Conservation (phyloP, 1,140 invertebrate species). For the Zaprionus kolodkinae region DNA sequence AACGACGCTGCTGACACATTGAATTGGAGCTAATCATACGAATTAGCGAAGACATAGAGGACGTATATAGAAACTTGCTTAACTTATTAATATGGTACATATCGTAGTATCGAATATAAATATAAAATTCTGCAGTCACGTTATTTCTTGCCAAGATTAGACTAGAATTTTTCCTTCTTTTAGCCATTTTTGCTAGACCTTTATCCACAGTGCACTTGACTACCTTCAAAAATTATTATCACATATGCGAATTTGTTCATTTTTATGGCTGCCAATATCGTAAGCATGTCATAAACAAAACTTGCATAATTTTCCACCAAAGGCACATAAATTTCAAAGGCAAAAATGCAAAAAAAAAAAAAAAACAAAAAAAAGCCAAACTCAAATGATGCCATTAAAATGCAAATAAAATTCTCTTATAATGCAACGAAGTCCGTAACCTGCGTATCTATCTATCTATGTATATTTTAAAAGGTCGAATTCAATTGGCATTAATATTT, state of each 20-base stretch:
- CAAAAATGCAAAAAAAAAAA: slow-evolving; percentile 40
- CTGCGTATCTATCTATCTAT: not conserved
- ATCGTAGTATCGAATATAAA: too few relatives aligned
- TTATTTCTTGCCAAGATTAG: too few relatives aligned
- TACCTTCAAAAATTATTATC: slow-evolving; percentile 55
- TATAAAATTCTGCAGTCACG: too few relatives aligned
- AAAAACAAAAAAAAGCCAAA: not conserved
- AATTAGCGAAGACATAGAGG: not conserved
- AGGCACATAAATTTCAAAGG: slow-evolving; percentile 66
- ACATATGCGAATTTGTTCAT: slow-evolving; percentile 43
- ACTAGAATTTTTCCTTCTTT: too few relatives aligned
- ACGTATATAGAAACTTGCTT: not conserved
- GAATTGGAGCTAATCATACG: slow-evolving; percentile 37
- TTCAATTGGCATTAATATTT: slow-evolving; percentile 21
- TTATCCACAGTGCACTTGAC: not conserved
- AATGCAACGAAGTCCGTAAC: slow-evolving; percentile 9
- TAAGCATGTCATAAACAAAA: slow-evolving; percentile 38
- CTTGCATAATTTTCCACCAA: slow-evolving; percentile 21
- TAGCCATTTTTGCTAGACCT: too few relatives aligned
- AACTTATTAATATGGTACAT: not conserved
- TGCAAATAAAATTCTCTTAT: slow-evolving; percentile 62
- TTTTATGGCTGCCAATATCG: slow-evolving; percentile 34
- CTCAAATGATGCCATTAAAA: slow-evolving; percentile 74
- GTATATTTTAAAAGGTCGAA: not conserved
- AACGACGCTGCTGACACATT: slow-evolving; percentile 61